Base-by-base conservation (phyloP, 64 coral and sea anemone genomes). In the Montipora sp. region DNA sequence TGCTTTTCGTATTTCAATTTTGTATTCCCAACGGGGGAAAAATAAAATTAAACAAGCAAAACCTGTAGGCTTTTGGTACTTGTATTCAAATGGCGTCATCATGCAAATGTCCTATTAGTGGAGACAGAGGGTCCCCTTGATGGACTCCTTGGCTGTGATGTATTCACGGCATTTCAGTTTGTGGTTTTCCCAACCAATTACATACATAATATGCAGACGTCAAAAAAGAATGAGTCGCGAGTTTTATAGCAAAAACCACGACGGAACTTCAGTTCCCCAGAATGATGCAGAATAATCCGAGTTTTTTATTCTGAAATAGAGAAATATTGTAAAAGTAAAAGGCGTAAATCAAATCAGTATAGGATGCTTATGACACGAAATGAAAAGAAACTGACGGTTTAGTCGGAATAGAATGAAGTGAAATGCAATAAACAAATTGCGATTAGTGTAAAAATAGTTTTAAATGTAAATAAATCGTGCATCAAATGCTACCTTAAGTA, bases 191-290 rank as follows among this genome's bases (percentile, higher is more conserved):
- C 36, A 36, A 36, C 36, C 36, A 57, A 57, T 21, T 20, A 6
- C 68, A 71, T 71, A 71, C 68, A 71, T 57, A 82, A 65, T 44
- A 45, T 15, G 24, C 58, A 65, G 27, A 82, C 80, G 27, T 27
- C 22, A 12, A 45, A 0, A 82, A 82, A 82, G 5, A 13, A 65
- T 63, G 13, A 14, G 13, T 63, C 11, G 14, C 63, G 4, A 82
- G 80, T 82, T 82, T 63, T 36, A 51, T 82, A 82, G 27, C 11
- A 57, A 10, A 65, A 65, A 82, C 8, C 24, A 43, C 18, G 68
- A 1, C 19, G 36, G 20, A 0, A 71, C 10, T 71, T 27, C 20
- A 71, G 21, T 71, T 71, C 68, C 21, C 3, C 18, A 71, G 13
- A 63, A 15, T 14, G 60, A 16, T 19, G 9, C 14, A 63, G 60